phyloP scores from a whole-genome alignment of 2,797 vertebrate genomes.

The Typhlichthys subterraneus region DNA sequence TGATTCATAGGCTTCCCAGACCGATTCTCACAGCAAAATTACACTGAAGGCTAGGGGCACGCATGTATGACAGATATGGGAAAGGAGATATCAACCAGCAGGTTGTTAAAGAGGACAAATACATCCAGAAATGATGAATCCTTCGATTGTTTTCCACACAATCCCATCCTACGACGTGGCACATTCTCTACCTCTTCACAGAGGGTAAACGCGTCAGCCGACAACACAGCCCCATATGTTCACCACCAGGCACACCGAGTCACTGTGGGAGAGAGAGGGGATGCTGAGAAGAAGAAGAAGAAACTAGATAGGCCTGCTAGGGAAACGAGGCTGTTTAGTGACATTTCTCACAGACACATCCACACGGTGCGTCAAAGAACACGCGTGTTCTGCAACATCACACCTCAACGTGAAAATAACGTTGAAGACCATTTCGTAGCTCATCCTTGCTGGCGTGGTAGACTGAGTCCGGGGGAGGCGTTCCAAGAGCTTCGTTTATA shows the following conservation, averaged over 20 bases:
- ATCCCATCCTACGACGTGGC: constrained; percentile 23
- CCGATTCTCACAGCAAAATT: too few relatives aligned
- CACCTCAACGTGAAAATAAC: too few relatives aligned
- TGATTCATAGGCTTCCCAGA: too few relatives aligned
- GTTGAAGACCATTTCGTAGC: too few relatives aligned
- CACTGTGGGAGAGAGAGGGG: constrained; percentile 30
- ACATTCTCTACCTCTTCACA: constrained; percentile 11
- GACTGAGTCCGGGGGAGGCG: neutral
- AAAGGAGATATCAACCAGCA: neutral
- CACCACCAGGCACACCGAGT: constrained; percentile 33
- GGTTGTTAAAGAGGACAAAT: neutral
- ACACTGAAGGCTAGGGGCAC: neutral
- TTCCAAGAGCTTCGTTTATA: neutral
- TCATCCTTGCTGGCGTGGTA: too few relatives aligned
- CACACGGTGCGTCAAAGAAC: too few relatives aligned
- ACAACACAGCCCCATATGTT: constrained; percentile 44
- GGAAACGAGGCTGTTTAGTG: constrained; percentile 1
- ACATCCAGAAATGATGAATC: neutral
- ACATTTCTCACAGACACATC: constrained; percentile 14
- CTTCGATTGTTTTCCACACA: neutral
- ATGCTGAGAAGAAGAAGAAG: neutral
- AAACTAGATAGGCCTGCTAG: constrained; percentile 8
- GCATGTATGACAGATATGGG: neutral
- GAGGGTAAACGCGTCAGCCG: constrained; percentile 32
- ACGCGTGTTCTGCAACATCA: too few relatives aligned